Evolutionary conservation across 2,797 vertebrate genomes (phyloP).

Genomic region (Myripristis murdjan): DNA sequence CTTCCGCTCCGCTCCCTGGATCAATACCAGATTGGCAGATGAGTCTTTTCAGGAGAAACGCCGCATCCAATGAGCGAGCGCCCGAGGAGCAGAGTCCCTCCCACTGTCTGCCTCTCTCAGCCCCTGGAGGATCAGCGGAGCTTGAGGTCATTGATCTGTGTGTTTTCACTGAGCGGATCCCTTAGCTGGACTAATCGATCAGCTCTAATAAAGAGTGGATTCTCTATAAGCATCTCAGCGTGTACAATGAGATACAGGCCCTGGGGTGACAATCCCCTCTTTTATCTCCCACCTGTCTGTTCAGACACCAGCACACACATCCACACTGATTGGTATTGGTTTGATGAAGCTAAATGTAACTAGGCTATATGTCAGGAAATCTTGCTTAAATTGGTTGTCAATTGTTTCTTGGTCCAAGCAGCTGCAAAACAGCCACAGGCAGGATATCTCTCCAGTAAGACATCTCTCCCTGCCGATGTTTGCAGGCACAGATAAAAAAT

Average conservation of each 20-base stretch:
- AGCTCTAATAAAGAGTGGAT: constrained; percentile 72
- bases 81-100: constrained; percentile 29
- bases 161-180: constrained; percentile 79
- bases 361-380: constrained; percentile 18
- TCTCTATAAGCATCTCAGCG: constrained; percentile 45
- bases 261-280: constrained; percentile 47
- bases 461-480: constrained; percentile 34
- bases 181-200: constrained; percentile 66
- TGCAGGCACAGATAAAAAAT: constrained; percentile 34
- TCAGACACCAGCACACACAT: background rate
- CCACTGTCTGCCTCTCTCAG: constrained; percentile 46
- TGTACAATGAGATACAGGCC: constrained; percentile 58
- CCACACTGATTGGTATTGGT: constrained; percentile 10
- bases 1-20: constrained; percentile 60
- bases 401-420: constrained; percentile 18
- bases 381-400: constrained; percentile 38
- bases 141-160: constrained; percentile 76
- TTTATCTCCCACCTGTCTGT: constrained; percentile 39
- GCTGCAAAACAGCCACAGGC: constrained; percentile 23
- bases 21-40: constrained; percentile 80
- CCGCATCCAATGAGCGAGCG: constrained; percentile 57
- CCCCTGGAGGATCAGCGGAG: constrained; percentile 56
- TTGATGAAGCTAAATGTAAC: constrained; percentile 20
- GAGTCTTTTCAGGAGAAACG: constrained; percentile 65
- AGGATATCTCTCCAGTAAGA: constrained; percentile 26